Base-by-base conservation (phyloP, 2,113 vertebrate genomes). In the Sturnus vulgaris region DNA sequence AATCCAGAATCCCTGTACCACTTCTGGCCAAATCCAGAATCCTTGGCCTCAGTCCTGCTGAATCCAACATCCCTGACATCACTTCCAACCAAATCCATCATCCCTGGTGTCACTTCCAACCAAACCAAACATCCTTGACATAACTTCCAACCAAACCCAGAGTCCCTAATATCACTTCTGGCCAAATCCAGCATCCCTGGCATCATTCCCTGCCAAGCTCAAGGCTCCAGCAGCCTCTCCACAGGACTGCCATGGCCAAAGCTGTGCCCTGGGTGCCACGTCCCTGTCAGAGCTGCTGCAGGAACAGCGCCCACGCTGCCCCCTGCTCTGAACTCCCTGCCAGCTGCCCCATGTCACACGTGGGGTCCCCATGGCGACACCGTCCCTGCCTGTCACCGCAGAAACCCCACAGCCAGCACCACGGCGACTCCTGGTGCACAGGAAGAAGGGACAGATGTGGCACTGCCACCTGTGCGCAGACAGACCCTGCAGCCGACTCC, bases 341-440 rank as follows among this genome's bases (percentile, higher is more conserved):
- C 30, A 5, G n/a, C 37, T 17, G 6, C 39, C 39, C 39, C 39
- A 40, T 0, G 0, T 24, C 4, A 2, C 4, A 2, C 3, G 0
- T 8, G 27, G 24, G 1, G 37, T 55, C 55, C 46, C 50, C 9
- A 1, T 0, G 1, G 75, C 39, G 44, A 55, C 5, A 4, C 7
- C 0, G 0, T 3, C 83, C 9, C 46, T 20, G 53, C 22, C 44
- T 9, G 1, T 8, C 47, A 12, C 56, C 1, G 0, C 70, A 79
- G 78, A 33, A 35, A 30, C 25, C 8, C 25, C 65, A 13, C 1
- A 0, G 90, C 15, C 50, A 6, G 57, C 57, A 15, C 21, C 49
- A 5, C 4, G 1, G 42, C 78, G 35, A 1, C 22, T 28, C 20
- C 50, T 14, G 57, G 47, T n/a, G 6, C 4, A 0, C 30, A 4